These are phyloP conservation scores for Actias luna DNA, from an alignment of 2,888 invertebrate genomes.

Conservation along the genomic window DNA sequence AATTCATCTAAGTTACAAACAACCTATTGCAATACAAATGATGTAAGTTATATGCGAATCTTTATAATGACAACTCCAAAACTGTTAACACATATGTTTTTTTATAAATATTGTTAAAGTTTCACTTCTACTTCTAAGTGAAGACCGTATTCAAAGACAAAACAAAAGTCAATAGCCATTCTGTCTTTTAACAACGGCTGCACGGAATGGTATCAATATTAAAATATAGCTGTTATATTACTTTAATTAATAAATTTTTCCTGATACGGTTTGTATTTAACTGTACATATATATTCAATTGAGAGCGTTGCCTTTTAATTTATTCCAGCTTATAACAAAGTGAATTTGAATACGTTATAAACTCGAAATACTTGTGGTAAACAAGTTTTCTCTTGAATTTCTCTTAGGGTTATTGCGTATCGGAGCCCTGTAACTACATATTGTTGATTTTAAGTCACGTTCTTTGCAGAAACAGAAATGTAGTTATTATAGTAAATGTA, in stretches of 20 bases:
- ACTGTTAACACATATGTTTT: no score
- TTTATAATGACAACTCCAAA: no score
- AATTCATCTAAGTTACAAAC: no score
- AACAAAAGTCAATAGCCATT: no score
- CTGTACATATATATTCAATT: background rate
- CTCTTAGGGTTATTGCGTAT: conserved; percentile 27
- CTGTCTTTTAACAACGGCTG: background rate
- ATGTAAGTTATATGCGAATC: no score
- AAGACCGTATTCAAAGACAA: no score
- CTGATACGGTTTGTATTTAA: background rate
- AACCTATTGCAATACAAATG: no score
- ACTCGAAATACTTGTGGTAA: conserved; percentile 29
- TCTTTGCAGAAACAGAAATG: conserved; percentile 12
- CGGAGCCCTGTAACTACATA: conserved; percentile 28
- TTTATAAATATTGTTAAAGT: no score
- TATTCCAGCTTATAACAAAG: background rate
- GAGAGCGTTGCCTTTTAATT: background rate
- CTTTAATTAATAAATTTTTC: background rate
- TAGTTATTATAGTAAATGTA: conserved; percentile 11
- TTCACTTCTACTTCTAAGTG: no score
- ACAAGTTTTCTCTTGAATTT: conserved; percentile 38
- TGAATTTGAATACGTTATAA: conserved; percentile 29
- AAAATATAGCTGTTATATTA: background rate
- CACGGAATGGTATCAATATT: background rate
- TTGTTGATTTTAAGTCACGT: conserved; percentile 35